phyloP scores from a whole-genome alignment of 2,113 vertebrate genomes.

The Stegastes partitus region DNA sequence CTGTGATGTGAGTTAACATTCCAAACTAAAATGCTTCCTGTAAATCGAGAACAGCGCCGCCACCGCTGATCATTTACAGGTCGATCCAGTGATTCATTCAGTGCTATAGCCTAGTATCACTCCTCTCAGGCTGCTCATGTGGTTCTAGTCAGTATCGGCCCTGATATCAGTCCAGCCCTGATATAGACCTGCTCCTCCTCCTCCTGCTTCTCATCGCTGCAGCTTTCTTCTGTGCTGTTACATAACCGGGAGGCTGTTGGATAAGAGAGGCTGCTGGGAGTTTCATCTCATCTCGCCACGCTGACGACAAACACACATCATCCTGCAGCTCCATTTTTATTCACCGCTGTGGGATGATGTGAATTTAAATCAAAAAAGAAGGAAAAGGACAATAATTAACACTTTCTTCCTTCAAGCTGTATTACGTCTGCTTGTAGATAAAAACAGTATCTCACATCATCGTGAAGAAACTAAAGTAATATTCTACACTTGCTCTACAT shows the following conservation, averaged over 20 bases:
- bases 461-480: too few relatives aligned
- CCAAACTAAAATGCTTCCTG: not conserved
- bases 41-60: not conserved
- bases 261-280: constrained; percentile 31
- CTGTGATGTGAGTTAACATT: too few relatives aligned
- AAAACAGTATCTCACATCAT: too few relatives aligned
- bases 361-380: not conserved
- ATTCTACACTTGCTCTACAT: too few relatives aligned
- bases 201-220: not conserved
- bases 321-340: constrained; percentile 19
- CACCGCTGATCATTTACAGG: not conserved
- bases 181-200: constrained; percentile 13
- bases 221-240: constrained; percentile 24
- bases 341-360: not conserved
- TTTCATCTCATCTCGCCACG: constrained; percentile 8
- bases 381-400: too few relatives aligned
- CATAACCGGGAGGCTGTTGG: constrained; percentile 46
- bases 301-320: constrained; percentile 5
- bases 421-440: too few relatives aligned
- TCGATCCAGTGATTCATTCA: constrained; percentile 13
- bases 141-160: not conserved
- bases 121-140: not conserved
- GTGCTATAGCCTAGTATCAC: not conserved
- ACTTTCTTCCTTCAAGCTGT: too few relatives aligned
- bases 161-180: not conserved